Evolutionary conservation across 2,888 invertebrate species (phyloP), one percentile per base, ranked within the genome.

Genomic region (Oxytorus armatus): DNA sequence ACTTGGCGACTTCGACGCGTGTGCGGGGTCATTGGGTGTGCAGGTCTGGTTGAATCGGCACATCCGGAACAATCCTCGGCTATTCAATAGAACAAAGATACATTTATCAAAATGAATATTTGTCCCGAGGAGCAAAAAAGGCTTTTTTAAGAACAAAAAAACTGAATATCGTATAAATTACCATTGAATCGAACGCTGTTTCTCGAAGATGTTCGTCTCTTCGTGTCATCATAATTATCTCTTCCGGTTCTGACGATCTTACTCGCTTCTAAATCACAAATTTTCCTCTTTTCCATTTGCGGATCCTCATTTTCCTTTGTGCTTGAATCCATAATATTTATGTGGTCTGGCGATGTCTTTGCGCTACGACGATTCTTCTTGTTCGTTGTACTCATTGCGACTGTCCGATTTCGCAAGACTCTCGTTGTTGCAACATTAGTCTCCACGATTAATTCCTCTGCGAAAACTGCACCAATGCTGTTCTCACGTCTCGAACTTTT

Each of bases 151-250:
- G 59, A 16, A 11, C 25, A 77, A 68, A 42, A 73, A 69, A n/a
- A 74, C 39, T 10, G 16, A 57, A 51, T 18, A 36, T 16, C 3
- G 16, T 18, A 57, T 3, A 8, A 61, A 72, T n/a, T 82, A 85
- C 86, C 83, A 73, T 77, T 73, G 68, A 88, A 86, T 55, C 81
- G 83, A 4, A 84, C 83, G 47, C 85, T 86, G 72, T 81, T 86
- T 25, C 85, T 83, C 3, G 80, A 47, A 2, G 86, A 86, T 70
- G 77, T 82, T 42, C 85, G 77, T 1, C 39, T 75, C 0, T 42
- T 63, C 7, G 29, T 1, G 0, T 14, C 75, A 2, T 61, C 47
- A 18, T 3, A 14, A 18, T 39, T 77, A 1, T 59, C 68, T 33
- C 18, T 18, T 47, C 65, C 39, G 14, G 44, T 44, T 10, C 4